phyloP scores from a whole-genome alignment of 2,797 vertebrate species.

The Naso thynnoides region DNA sequence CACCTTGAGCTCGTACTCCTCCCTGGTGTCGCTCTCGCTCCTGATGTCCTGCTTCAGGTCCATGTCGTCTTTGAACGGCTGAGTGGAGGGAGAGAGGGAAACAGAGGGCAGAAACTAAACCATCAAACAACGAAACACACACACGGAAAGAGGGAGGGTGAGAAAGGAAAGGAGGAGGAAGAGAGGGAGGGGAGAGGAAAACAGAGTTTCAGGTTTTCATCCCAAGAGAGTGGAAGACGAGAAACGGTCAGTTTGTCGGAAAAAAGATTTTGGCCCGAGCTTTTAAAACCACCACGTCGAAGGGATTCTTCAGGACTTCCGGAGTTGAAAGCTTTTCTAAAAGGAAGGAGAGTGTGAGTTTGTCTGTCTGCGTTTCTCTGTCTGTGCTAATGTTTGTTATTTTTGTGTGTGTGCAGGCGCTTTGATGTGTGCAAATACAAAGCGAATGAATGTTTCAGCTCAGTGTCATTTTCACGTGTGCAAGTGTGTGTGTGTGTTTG shows the following conservation, averaged over 20 bases:
- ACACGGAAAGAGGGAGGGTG: conserved; percentile 79
- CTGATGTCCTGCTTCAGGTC: conserved; percentile 95
- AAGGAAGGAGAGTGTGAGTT: conserved; percentile 32
- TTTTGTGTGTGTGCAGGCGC: background rate
- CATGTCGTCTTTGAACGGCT: conserved; percentile 97
- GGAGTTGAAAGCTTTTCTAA: conserved; percentile 18
- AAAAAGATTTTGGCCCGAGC: conserved; percentile 24
- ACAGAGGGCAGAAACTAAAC: conserved; percentile 92
- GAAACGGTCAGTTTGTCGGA: conserved; percentile 50
- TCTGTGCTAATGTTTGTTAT: background rate
- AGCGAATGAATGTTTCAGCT: too few species aligned
- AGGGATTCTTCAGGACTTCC: conserved; percentile 47
- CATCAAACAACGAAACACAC: conserved; percentile 87
- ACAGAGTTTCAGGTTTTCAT: conserved; percentile 84
- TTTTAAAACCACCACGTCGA: conserved; percentile 42
- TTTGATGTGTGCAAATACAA: too few species aligned
- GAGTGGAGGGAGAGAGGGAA: conserved; percentile 84
- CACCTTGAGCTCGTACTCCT: conserved; percentile 98
- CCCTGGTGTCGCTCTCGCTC: conserved; percentile 91
- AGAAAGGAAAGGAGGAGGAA: conserved; percentile 73
- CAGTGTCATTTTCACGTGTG: too few species aligned
- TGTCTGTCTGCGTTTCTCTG: background rate
- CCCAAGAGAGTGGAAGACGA: conserved; percentile 72
- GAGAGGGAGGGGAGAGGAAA: conserved; percentile 81
- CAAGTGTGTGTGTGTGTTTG: background rate